A percentile compares a stretch with the other conserved stretches of the same genome.
phyloP scores from a whole-genome alignment of 2,888 invertebrate species.

The Fragum sueziense region DNA sequence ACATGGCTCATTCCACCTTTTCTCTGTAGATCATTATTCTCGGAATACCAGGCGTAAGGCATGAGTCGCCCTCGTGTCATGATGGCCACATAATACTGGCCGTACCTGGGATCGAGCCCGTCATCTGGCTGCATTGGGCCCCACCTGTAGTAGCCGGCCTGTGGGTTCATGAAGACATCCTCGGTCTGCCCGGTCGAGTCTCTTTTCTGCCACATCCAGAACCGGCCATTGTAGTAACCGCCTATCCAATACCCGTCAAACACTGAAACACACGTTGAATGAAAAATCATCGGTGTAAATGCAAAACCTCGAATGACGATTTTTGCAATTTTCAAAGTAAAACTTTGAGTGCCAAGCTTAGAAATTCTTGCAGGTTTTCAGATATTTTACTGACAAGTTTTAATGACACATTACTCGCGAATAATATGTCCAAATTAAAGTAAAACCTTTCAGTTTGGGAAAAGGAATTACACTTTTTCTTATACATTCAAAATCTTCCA shows the following conservation, averaged over 20 bases:
- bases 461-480: no score
- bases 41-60: conserved; percentile 35
- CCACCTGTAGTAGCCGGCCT: conserved; percentile 31
- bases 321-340: no score
- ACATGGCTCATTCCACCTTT: conserved; percentile 32
- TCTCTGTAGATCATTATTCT: background rate
- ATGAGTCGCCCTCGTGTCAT: conserved; percentile 19
- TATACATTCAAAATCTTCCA: no score
- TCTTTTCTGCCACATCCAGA: conserved; percentile 43
- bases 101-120: background rate
- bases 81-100: conserved; percentile 33
- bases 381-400: no score
- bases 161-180: conserved; percentile 25
- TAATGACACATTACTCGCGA: no score
- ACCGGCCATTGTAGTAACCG: conserved; percentile 23
- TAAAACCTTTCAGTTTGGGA: no score
- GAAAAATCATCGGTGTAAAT: no score
- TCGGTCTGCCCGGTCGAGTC: background rate
- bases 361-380: no score
- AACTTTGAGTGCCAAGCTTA: background rate
- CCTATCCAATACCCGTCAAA: conserved; percentile 49
- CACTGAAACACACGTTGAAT: conserved; percentile 25
- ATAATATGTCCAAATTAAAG: no score
- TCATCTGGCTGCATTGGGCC: conserved; percentile 31
- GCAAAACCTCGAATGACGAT: no score